These are phyloP conservation scores for Chelonoidis abingdonii DNA, from an alignment of 2,113 vertebrate genomes.

Conservation along the genomic window DNA sequence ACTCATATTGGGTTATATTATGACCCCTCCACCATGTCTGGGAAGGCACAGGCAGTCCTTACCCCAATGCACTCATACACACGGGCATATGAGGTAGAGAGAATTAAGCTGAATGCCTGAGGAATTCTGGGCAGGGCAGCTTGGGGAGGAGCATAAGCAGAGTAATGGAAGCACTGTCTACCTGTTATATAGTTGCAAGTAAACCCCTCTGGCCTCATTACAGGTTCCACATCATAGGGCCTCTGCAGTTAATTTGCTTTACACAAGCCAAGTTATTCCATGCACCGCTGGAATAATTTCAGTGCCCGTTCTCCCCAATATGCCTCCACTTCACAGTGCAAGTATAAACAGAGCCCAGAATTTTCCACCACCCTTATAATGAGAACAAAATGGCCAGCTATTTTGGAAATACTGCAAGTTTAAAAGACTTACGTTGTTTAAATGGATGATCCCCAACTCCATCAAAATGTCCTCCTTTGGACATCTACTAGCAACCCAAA, in stretches of 20 bases:
- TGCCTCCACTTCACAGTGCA: background rate
- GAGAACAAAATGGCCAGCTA: background rate
- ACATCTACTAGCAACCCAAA: background rate
- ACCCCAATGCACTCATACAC: background rate
- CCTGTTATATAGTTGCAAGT: rapidly evolving
- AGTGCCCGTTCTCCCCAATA: background rate
- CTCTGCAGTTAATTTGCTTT: background rate
- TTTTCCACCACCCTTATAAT: background rate
- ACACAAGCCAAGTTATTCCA: background rate
- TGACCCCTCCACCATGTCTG: background rate
- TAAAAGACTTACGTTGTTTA: background rate
- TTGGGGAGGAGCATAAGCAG: background rate
- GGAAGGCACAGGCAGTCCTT: background rate
- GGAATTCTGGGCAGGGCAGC: background rate
- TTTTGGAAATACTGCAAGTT: background rate
- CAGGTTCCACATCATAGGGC: background rate
- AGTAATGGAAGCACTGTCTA: background rate
- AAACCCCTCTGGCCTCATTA: background rate
- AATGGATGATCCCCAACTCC: background rate
- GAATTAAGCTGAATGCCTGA: background rate
- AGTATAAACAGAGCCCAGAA: background rate
- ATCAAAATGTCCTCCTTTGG: background rate
- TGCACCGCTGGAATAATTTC: background rate
- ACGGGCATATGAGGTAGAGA: background rate
- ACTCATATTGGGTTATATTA: background rate